Evolutionary conservation across 2,797 vertebrate species (phyloP), one percentile per base, ranked within the genome.

Genomic region (Notoglanidium macrostoma): DNA sequence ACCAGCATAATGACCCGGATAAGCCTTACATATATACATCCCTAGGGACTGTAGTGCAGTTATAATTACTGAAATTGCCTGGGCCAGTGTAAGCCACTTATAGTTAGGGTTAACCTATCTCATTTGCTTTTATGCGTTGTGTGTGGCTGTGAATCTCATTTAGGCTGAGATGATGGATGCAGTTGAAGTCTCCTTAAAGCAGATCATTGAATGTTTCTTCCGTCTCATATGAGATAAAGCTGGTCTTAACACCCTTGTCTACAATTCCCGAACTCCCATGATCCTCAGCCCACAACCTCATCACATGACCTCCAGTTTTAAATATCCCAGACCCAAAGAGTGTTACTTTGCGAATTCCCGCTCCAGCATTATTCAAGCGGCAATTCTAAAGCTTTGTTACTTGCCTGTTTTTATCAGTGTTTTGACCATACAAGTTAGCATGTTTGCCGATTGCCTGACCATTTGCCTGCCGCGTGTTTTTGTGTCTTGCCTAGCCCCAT

Each of bases 131-230:
- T 49, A 65, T 77, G n/a, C 65, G 54, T 49, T 63, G 55, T 77
- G 51, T 51, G 32, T 86, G 79, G 46, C 67, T 86, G n/a, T 86
- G 40, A 51, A 79, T 90, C 57, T 65, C 55, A 44, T 26, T 68
- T 86, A 85, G 85, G 61, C 63, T 15, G 17, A 79, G 35, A 76
- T 73, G 78, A 77, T 76, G 67, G 63, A 78, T 79, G 82, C 35
- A 79, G 63, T 46, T 61, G 59, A 86, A 78, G 78, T 83, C 65
- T 35, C 51, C 44, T 86, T 90, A 87, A 86, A 88, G 68, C 55
- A 68, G 83, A n/a, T 88, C 76, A 67, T 54, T 55, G 73, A 63
- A 21, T 59, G 15, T 70, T 35, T 40, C 40, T 68, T 90, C 84
- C 19, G 63, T 85, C 83, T 83, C 80, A 76, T 59, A 57, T 80